Evolutionary conservation across 2,113 vertebrate species (phyloP).

Genomic region (Xenus cinereus): DNA sequence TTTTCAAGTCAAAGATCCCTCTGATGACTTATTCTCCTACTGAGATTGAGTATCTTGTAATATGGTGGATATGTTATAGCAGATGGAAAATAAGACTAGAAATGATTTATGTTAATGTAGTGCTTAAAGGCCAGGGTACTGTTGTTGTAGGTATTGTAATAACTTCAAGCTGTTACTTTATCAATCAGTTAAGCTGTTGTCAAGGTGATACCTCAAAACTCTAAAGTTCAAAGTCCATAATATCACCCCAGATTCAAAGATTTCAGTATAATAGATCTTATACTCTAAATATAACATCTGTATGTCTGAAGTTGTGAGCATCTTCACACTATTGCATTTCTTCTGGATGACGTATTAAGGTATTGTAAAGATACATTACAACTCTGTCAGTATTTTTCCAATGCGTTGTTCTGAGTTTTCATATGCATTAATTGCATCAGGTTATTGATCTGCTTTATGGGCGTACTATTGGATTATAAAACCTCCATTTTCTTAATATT

Average conservation of each 20-base stretch:
- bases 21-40: neutral
- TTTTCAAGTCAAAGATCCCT: neutral
- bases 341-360: neutral
- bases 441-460: neutral
- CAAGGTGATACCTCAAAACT: neutral
- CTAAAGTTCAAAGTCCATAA: neutral
- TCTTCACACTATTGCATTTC: neutral
- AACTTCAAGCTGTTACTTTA: neutral
- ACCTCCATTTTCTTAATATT: neutral
- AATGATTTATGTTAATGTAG: neutral
- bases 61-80: neutral
- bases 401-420: neutral
- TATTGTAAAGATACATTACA: neutral
- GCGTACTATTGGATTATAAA: neutral
- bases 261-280: neutral
- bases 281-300: neutral
- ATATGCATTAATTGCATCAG: neutral
- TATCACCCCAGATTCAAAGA: neutral
- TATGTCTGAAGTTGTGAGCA: neutral
- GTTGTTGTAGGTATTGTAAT: neutral
- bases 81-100: neutral
- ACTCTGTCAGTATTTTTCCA: neutral
- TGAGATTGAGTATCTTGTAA: neutral
- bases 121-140: neutral
- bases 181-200: neutral